phyloP scores from a whole-genome alignment of 2,797 vertebrate species.

The Decapterus maruadsi region DNA sequence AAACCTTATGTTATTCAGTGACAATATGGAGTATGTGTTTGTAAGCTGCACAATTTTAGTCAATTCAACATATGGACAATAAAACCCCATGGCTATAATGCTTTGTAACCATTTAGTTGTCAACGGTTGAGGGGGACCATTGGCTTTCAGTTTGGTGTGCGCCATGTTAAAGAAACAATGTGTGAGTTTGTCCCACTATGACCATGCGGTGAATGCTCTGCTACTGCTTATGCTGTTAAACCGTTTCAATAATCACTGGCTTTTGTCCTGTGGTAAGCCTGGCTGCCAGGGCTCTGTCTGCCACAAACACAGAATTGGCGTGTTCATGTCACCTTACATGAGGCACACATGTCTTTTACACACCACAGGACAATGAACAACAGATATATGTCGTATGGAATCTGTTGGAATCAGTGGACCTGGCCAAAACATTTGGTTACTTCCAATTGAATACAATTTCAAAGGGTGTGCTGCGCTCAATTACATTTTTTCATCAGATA shows the following conservation, averaged over 20 bases:
- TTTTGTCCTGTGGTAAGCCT: slow-evolving; percentile 20
- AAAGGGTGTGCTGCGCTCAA: neutral
- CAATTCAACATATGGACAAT: neutral
- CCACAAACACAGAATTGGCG: neutral
- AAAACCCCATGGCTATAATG: neutral
- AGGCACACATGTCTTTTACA: neutral
- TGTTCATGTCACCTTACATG: neutral
- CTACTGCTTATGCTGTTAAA: slow-evolving; percentile 25
- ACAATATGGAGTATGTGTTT: neutral
- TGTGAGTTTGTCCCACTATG: slow-evolving; percentile 47
- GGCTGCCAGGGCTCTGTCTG: slow-evolving; percentile 8
- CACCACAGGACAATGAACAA: neutral
- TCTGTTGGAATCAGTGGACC: neutral
- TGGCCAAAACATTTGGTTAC: neutral
- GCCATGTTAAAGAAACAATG: slow-evolving; percentile 4
- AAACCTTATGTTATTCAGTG: neutral
- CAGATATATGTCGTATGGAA: neutral
- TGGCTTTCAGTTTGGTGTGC: neutral
- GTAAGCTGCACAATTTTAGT: neutral
- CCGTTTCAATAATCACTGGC: slow-evolving; percentile 29
- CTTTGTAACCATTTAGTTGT: neutral
- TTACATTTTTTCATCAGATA: neutral
- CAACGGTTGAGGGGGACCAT: neutral
- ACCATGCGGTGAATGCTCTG: slow-evolving; percentile 26
- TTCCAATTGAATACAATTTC: neutral